Conservation (phyloP, 2,888 invertebrate genomes). For the Pristionchus japonicus region DNA sequence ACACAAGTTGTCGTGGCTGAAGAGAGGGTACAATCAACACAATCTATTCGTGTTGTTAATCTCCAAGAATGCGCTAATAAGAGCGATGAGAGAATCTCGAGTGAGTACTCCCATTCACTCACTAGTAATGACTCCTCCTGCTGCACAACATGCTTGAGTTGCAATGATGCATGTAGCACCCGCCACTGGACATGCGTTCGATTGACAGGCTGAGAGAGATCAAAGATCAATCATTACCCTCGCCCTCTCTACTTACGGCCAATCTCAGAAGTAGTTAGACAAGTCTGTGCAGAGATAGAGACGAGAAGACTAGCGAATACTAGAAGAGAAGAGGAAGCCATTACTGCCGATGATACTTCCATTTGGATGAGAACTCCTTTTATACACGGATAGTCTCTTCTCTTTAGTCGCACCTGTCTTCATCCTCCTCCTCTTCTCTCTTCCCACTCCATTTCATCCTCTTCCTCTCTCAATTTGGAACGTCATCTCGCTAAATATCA, state of each 20-base stretch:
- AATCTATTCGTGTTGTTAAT: too few relatives aligned
- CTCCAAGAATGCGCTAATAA: too few relatives aligned
- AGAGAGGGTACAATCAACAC: neutral
- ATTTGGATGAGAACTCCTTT: neutral
- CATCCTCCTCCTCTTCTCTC: neutral
- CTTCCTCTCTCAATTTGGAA: conserved; percentile 37
- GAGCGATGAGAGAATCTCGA: neutral
- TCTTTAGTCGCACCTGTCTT: neutral
- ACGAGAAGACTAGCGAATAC: conserved; percentile 27
- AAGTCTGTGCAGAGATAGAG: conserved; percentile 6
- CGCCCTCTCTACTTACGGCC: neutral
- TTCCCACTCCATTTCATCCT: neutral
- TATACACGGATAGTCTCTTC: neutral
- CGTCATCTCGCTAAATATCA: neutral
- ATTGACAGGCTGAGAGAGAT: conserved; percentile 14
- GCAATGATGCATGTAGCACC: conserved; percentile 20
- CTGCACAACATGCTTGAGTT: conserved; percentile 18
- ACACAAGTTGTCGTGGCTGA: conserved; percentile 38
- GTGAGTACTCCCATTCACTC: neutral
- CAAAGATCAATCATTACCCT: neutral
- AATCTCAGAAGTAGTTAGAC: conserved; percentile 18
- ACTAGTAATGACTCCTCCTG: conserved; percentile 25
- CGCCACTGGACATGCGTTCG: neutral
- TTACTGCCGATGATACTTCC: neutral
- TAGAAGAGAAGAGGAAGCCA: conserved; percentile 10